A percentile compares a stretch with the other conserved stretches of the same genome.
Evolutionary conservation across 2,113 vertebrate species (phyloP).

Genomic region (Gopherus evgoodei): DNA sequence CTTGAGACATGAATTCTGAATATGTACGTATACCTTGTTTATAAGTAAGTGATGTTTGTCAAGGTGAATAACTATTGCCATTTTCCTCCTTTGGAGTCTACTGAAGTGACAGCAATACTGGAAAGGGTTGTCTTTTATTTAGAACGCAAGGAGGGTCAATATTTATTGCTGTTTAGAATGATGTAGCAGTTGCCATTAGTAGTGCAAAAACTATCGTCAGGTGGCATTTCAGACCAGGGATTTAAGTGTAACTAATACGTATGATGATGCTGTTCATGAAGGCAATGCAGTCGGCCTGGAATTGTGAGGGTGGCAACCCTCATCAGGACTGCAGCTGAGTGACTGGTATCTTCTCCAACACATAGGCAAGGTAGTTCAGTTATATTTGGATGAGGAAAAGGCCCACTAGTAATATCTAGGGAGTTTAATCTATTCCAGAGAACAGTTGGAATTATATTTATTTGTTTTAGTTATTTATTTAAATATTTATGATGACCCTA

Average conservation of each 20-base stretch:
- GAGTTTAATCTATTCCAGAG: slow-evolving; percentile 42
- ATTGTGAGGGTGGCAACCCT: background rate
- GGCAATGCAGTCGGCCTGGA: background rate
- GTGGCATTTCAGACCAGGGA: slow-evolving; percentile 37
- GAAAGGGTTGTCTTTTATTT: background rate
- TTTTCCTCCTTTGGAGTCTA: background rate
- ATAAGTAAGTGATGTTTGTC: background rate
- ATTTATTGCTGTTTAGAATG: background rate
- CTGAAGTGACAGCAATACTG: background rate
- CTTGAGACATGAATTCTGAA: background rate
- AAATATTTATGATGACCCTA: slow-evolving; percentile 50
- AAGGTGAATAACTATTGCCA: background rate
- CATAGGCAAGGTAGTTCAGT: slow-evolving; percentile 5
- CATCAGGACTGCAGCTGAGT: background rate
- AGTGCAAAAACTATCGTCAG: slow-evolving; percentile 8
- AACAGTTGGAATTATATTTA: slow-evolving; percentile 39
- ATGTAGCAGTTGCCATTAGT: background rate
- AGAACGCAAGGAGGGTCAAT: background rate
- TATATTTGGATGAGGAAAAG: slow-evolving; percentile 36
- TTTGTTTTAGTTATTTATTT: slow-evolving; percentile 42
- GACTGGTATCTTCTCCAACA: background rate
- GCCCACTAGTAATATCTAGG: slow-evolving; percentile 19
- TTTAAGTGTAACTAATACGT: slow-evolving; percentile 32
- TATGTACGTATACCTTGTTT: background rate
- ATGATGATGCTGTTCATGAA: background rate